Conservation (phyloP, 2,113 vertebrate genomes). For the Dolichallabes microphthalmus region DNA sequence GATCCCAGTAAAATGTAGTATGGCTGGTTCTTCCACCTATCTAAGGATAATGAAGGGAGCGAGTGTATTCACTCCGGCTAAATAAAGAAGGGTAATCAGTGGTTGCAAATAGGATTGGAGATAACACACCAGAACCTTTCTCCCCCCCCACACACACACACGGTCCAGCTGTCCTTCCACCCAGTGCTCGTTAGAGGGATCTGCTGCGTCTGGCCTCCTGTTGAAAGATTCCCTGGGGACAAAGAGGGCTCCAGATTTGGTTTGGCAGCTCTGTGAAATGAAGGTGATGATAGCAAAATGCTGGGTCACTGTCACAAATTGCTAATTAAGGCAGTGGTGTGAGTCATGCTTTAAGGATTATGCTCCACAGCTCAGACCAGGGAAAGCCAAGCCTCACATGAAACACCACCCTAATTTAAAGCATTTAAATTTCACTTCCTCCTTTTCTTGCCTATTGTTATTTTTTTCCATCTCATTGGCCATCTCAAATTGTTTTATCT, state of each 20-base stretch:
- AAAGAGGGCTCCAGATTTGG: slow-evolving; percentile 25
- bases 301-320: background rate
- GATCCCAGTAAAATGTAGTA: background rate
- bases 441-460: background rate
- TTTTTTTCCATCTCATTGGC: background rate
- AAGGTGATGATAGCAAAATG: slow-evolving; percentile 11
- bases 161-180: background rate
- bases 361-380: slow-evolving; percentile 21
- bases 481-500: background rate
- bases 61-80: slow-evolving; percentile 42
- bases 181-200: background rate
- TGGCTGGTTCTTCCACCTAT: background rate
- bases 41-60: slow-evolving; percentile 28
- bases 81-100: slow-evolving; percentile 54
- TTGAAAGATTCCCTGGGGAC: slow-evolving; percentile 15
- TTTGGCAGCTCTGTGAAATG: slow-evolving; percentile 16
- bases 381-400: background rate
- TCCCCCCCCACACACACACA: background rate
- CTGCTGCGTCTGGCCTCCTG: slow-evolving; percentile 12
- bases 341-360: slow-evolving; percentile 34
- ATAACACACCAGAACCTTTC: slow-evolving; percentile 9
- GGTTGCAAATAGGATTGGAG: slow-evolving; percentile 49
- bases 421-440: background rate
- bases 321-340: background rate
- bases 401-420: background rate